A percentile compares a stretch with the other conserved stretches of the same genome.
Conservation (phyloP, 2,888 invertebrate species). For the Acholoe squamosa region DNA sequence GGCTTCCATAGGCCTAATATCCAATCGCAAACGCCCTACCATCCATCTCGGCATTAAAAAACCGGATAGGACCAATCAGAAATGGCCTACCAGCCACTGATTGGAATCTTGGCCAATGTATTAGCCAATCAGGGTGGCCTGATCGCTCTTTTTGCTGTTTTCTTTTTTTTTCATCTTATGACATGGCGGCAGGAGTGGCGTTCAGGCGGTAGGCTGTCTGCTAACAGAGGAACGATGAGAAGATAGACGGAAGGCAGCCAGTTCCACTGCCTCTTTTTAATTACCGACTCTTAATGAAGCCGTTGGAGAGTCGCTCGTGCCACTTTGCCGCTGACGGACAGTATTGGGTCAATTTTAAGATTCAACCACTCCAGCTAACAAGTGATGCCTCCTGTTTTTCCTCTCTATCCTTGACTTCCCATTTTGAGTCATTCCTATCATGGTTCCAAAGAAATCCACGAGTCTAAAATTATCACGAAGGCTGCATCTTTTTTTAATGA, state of each 20-base stretch:
- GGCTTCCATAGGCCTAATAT: neutral
- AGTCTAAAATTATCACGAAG: no score
- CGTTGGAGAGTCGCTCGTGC: neutral
- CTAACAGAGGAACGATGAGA: neutral
- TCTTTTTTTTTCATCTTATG: no score
- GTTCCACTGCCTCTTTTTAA: neutral
- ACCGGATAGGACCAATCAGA: constrained; percentile 1
- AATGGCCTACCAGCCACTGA: neutral
- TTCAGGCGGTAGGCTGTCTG: neutral
- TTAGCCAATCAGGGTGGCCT: constrained; percentile 16
- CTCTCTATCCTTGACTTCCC: no score
- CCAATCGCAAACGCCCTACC: constrained; percentile 19
- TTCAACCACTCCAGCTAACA: no score
- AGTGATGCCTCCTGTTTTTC: no score
- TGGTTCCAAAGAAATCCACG: no score
- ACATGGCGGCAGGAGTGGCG: neutral
- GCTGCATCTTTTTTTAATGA: no score
- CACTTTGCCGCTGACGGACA: neutral
- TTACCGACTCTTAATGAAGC: constrained; percentile 19
- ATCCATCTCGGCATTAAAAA: neutral
- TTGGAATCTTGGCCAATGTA: constrained; percentile 26
- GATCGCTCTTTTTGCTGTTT: neutral
- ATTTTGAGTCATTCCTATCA: no score
- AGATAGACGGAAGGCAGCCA: neutral
- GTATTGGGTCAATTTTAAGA: no score